These are phyloP conservation scores for Sinocyclocheilus rhinocerous DNA, from an alignment of 2,113 vertebrate species.

Conservation along the genomic window DNA sequence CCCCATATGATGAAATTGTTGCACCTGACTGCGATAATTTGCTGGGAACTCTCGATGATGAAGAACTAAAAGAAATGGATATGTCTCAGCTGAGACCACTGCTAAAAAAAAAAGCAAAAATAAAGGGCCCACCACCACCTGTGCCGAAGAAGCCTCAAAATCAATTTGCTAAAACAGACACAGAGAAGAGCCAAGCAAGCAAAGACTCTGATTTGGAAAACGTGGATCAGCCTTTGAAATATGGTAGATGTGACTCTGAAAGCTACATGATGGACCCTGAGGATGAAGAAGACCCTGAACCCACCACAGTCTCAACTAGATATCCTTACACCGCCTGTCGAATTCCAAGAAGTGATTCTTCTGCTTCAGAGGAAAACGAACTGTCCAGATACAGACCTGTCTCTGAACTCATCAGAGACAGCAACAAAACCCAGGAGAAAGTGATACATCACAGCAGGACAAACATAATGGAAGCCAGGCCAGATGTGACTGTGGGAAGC, in stretches of 20 bases:
- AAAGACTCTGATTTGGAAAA: constrained; percentile 43
- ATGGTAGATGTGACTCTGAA: constrained; percentile 10
- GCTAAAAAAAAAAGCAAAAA: constrained; percentile 63
- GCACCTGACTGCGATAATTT: constrained; percentile 66
- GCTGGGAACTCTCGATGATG: constrained; percentile 49
- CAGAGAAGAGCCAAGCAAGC: constrained; percentile 30
- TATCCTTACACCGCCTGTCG: not conserved
- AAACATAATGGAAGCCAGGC: constrained; percentile 18
- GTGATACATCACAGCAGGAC: constrained; percentile 51
- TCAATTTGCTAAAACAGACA: constrained; percentile 50
- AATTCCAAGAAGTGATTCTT: constrained; percentile 8
- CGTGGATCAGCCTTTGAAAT: not conserved
- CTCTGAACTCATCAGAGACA: constrained; percentile 69
- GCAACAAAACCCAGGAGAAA: constrained; percentile 64
- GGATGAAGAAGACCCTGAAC: constrained; percentile 30
- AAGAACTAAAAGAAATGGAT: constrained; percentile 60
- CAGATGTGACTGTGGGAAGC: constrained; percentile 50
- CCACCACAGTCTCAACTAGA: not conserved
- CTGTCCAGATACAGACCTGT: constrained; percentile 69
- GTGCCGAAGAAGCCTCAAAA: constrained; percentile 56
- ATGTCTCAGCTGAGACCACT: constrained; percentile 65
- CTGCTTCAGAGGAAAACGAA: constrained; percentile 28
- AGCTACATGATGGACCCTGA: not conserved
- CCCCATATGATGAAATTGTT: constrained; percentile 30
- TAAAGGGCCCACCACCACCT: constrained; percentile 66